Conservation (phyloP, 2,113 vertebrate genomes). For the Elanus axillaris region DNA sequence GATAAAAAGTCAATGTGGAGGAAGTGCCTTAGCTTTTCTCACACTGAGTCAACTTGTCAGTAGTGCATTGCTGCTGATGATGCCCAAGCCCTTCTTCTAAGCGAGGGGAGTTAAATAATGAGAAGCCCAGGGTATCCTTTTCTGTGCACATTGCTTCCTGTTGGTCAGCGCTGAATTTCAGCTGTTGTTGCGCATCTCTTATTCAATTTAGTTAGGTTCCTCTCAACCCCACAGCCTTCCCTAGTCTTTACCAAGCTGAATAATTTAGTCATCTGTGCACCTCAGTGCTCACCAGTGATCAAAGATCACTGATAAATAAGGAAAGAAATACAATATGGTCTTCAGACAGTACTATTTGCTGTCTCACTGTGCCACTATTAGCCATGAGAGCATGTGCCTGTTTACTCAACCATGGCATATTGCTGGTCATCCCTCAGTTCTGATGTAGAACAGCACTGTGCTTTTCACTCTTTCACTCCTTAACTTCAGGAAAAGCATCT, state of each 20-base stretch:
- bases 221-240: neutral
- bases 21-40: neutral
- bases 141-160: rapidly evolving
- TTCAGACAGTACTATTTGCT: neutral
- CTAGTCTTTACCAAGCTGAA: neutral
- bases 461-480: neutral
- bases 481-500: neutral
- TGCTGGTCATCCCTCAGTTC: neutral
- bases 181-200: neutral
- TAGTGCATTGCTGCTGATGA: neutral
- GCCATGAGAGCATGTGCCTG: neutral
- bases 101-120: neutral
- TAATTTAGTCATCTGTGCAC: neutral
- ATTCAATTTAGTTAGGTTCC: neutral
- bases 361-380: neutral
- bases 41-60: neutral
- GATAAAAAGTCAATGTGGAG: neutral
- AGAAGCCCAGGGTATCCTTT: neutral
- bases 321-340: neutral
- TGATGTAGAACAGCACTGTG: neutral
- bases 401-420: neutral
- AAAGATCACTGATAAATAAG: neutral
- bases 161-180: neutral
- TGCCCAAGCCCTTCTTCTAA: neutral
- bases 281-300: neutral